Evolutionary conservation across 2,888 invertebrate species (phyloP).

Genomic region (Hydriomena furcata): DNA sequence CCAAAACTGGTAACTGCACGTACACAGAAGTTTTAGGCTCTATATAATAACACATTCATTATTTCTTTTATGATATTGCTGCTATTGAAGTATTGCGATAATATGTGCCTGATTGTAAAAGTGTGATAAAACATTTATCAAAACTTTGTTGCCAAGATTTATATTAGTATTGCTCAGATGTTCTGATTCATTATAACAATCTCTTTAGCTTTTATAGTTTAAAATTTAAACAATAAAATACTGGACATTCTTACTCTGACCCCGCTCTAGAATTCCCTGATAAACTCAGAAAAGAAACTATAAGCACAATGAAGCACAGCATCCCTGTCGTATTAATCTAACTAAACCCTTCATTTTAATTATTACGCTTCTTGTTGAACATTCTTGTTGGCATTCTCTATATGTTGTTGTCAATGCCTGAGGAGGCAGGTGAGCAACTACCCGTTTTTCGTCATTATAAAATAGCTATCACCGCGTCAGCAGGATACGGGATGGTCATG

Average conservation of each 20-base stretch:
- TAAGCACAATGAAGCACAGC: no score
- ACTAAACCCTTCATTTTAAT: not conserved
- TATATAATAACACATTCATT: slow-evolving; percentile 59
- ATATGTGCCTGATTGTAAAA: not conserved
- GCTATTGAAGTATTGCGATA: slow-evolving; percentile 39
- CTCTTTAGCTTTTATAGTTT: no score
- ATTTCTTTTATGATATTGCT: slow-evolving; percentile 44
- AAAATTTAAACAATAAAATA: no score
- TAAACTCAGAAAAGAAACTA: no score
- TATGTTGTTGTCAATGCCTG: slow-evolving; percentile 21
- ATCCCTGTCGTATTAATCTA: no score
- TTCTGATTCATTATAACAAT: no score
- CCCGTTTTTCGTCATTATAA: slow-evolving; percentile 27
- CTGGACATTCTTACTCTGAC: no score
- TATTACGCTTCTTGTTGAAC: slow-evolving; percentile 6
- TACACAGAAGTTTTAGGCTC: slow-evolving; percentile 48
- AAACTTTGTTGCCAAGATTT: no score
- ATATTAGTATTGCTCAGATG: no score
- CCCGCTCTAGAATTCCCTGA: no score
- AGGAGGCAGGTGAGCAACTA: slow-evolving; percentile 27
- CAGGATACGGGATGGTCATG: slow-evolving; percentile 4
- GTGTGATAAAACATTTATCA: no score
- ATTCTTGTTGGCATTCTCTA: slow-evolving; percentile 22
- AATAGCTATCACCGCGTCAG: slow-evolving; percentile 11
- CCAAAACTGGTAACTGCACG: slow-evolving; percentile 77